Conservation (phyloP, 2,113 vertebrate genomes). For the Noctilio leporinus region DNA sequence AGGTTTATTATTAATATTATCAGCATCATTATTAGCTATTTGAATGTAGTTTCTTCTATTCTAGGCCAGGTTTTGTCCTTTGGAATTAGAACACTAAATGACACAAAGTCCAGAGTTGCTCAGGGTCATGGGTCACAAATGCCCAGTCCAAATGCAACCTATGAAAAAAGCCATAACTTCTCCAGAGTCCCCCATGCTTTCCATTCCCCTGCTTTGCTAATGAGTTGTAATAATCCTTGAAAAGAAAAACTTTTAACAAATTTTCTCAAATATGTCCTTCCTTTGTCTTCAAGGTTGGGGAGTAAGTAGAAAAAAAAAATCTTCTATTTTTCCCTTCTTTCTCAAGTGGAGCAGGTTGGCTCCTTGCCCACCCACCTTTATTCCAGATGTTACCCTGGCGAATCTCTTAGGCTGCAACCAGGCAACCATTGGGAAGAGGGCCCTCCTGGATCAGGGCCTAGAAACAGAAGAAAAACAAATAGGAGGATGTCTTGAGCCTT, state of each 20-base stretch:
- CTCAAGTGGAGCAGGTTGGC: constrained; percentile 78
- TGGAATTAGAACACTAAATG: neutral
- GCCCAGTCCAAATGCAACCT: neutral
- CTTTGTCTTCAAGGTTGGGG: constrained; percentile 66
- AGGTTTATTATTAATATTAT: neutral
- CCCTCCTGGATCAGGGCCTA: constrained; percentile 71
- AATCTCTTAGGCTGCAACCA: constrained; percentile 83
- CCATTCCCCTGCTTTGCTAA: constrained; percentile 50
- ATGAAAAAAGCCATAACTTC: constrained; percentile 27
- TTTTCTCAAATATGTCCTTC: constrained; percentile 71
- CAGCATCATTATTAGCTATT: neutral
- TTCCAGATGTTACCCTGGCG: constrained; percentile 88
- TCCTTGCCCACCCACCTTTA: constrained; percentile 83
- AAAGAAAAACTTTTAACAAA: constrained; percentile 69
- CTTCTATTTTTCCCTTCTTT: constrained; percentile 66
- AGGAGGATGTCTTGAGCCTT: constrained; percentile 70
- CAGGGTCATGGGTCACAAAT: neutral
- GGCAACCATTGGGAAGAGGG: constrained; percentile 80
- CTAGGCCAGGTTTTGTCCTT: neutral
- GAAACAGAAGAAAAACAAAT: constrained; percentile 73
- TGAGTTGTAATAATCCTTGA: constrained; percentile 56
- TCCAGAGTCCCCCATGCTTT: neutral
- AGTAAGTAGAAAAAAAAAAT: constrained; percentile 55
- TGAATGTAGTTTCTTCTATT: neutral
- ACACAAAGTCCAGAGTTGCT: neutral